A percentile compares a stretch with the other conserved stretches of the same genome.
These are phyloP conservation scores for Lophotis ruficrista DNA, from an alignment of 2,113 vertebrate species.

Conservation along the genomic window DNA sequence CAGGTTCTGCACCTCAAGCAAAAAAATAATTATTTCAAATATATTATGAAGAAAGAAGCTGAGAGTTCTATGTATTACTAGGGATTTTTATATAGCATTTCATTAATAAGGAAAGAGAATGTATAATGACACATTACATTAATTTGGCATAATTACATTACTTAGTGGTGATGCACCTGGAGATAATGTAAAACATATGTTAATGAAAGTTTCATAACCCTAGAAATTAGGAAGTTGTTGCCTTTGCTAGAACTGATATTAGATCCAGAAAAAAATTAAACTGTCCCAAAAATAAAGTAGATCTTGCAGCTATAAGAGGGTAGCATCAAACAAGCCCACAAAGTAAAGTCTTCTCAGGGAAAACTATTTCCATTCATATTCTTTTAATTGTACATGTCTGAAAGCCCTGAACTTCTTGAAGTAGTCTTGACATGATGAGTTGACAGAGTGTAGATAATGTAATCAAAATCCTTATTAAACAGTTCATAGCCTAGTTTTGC, in stretches of 20 bases:
- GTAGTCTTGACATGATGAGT: background rate
- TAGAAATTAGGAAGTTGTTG: background rate
- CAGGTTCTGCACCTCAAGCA: background rate
- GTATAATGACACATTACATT: background rate
- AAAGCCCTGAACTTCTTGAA: background rate
- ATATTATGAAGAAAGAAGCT: background rate
- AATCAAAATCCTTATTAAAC: background rate
- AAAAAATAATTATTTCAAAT: background rate
- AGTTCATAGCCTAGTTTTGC: background rate
- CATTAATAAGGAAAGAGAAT: conserved; percentile 3
- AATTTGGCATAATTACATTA: conserved; percentile 22
- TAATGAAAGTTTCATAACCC: background rate
- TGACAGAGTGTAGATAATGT: background rate
- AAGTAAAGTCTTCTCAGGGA: background rate
- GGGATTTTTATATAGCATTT: conserved; percentile 5
- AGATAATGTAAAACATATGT: background rate
- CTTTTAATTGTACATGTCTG: background rate
- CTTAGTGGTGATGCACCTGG: background rate
- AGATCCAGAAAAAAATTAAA: background rate
- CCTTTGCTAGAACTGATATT: background rate
- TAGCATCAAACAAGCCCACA: background rate
- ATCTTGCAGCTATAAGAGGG: background rate
- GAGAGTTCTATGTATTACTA: background rate
- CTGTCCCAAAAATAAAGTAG: background rate
- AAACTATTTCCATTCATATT: background rate